phyloP scores from a whole-genome alignment of 2,888 invertebrate genomes.

The Drosophila cognata region DNA sequence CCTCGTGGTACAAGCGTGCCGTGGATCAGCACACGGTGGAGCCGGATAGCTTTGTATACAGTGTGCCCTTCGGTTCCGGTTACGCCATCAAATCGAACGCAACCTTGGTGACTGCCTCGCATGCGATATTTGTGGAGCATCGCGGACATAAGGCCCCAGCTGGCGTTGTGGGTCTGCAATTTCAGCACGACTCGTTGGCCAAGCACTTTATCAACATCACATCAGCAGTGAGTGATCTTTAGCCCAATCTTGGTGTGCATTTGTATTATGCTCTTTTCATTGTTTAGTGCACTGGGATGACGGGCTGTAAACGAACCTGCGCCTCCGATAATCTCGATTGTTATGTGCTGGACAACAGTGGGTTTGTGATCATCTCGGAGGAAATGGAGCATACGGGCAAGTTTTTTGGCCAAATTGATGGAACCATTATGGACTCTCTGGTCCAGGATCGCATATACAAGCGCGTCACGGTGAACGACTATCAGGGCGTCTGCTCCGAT shows the following conservation, averaged over 20 bases:
- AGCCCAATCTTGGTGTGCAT: too few species aligned
- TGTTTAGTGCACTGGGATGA: constrained; percentile 88
- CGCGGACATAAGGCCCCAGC: constrained; percentile 94
- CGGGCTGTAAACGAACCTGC: constrained; percentile 92
- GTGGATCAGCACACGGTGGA: constrained; percentile 95
- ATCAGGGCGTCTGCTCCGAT: constrained; percentile 93
- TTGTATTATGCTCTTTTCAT: not conserved
- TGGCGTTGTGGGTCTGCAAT: constrained; percentile 96
- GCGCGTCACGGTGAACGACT: constrained; percentile 94
- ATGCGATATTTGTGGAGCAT: constrained; percentile 94
- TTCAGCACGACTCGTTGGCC: constrained; percentile 92
- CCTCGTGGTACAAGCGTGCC: constrained; percentile 95
- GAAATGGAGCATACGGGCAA: constrained; percentile 93
- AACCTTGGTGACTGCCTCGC: constrained; percentile 94
- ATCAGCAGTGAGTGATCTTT: constrained; percentile 88
- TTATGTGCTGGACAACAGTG: constrained; percentile 97
- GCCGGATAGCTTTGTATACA: constrained; percentile 95
- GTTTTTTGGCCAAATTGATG: constrained; percentile 97
- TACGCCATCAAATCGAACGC: constrained; percentile 85
- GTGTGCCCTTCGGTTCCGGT: constrained; percentile 86
- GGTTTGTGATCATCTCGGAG: constrained; percentile 96
- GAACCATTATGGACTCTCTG: constrained; percentile 96
- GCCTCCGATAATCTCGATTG: constrained; percentile 95
- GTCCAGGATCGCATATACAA: constrained; percentile 96
- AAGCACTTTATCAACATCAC: constrained; percentile 95